Evolutionary conservation across 2,113 vertebrate species (phyloP).

Genomic region (Oncorhynchus mykiss): DNA sequence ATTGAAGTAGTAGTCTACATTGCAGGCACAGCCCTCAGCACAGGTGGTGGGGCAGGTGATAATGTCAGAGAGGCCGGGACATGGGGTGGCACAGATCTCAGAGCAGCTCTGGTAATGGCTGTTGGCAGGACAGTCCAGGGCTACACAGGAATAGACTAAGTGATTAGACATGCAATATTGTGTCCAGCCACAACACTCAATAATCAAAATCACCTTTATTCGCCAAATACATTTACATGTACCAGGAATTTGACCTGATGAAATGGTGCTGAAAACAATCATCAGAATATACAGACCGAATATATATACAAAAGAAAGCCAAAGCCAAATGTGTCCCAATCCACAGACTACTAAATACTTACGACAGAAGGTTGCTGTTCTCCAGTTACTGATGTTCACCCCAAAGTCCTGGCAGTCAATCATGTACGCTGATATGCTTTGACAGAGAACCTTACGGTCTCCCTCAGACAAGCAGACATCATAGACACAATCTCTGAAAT

Average conservation of each 20-base stretch:
- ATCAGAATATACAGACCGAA: too few relatives aligned
- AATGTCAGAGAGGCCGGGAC: slow-evolving; percentile 38
- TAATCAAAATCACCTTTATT: too few relatives aligned
- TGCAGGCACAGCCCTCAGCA: slow-evolving; percentile 76
- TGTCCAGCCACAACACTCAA: too few relatives aligned
- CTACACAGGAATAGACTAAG: slow-evolving; percentile 13
- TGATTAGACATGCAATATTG: not conserved
- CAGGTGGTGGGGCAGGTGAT: slow-evolving; percentile 54
- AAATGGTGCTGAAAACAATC: too few relatives aligned
- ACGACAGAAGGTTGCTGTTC: slow-evolving; percentile 56
- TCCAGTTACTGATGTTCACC: slow-evolving; percentile 46
- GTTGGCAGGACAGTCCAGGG: slow-evolving; percentile 59
- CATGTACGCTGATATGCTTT: slow-evolving; percentile 52
- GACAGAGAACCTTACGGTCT: slow-evolving; percentile 30
- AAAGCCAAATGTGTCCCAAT: too few relatives aligned
- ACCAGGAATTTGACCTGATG: too few relatives aligned
- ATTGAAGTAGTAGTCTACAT: slow-evolving; percentile 48
- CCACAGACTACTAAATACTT: slow-evolving; percentile 17
- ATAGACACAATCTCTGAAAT: slow-evolving; percentile 62
- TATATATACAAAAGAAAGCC: too few relatives aligned
- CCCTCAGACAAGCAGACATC: slow-evolving; percentile 49
- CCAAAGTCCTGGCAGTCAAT: slow-evolving; percentile 47
- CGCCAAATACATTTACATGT: too few relatives aligned
- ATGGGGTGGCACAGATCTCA: slow-evolving; percentile 62
- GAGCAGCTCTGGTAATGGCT: slow-evolving; percentile 73